These are phyloP conservation scores for Ligdia adustata DNA, from an alignment of 2,888 invertebrate species.

Conservation along the genomic window DNA sequence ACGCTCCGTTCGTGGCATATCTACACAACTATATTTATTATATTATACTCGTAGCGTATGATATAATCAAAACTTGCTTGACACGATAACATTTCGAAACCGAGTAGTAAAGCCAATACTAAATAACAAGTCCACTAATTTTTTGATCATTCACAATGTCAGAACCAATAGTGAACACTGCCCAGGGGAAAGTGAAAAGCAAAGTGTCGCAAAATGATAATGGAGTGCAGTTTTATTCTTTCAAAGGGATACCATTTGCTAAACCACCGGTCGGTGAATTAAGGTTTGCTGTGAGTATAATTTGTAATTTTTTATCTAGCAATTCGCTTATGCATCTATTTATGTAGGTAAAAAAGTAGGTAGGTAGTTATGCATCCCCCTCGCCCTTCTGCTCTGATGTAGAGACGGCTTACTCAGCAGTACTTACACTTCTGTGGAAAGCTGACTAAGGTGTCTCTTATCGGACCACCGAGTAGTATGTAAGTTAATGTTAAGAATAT, in stretches of 20 bases:
- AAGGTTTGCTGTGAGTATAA: constrained; percentile 56
- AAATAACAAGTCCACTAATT: background rate
- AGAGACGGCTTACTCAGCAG: too few species aligned
- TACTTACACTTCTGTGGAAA: too few species aligned
- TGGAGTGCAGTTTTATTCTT: constrained; percentile 58
- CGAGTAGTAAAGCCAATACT: background rate
- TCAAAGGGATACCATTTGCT: constrained; percentile 79
- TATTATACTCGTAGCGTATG: too few species aligned
- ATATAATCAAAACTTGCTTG: constrained; percentile 1
- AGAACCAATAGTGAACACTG: constrained; percentile 54
- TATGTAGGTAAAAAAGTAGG: too few species aligned
- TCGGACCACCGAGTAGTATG: too few species aligned
- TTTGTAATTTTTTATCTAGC: too few species aligned
- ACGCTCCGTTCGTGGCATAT: constrained; percentile 2
- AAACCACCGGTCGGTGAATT: constrained; percentile 72
- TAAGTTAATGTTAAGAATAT: too few species aligned
- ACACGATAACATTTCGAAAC: constrained; percentile 3
- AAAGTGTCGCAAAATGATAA: constrained; percentile 57
- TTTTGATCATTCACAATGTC: constrained; percentile 39
- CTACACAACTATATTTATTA: too few species aligned
- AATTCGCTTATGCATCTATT: too few species aligned
- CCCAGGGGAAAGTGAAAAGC: constrained; percentile 78
- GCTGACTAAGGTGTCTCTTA: too few species aligned
- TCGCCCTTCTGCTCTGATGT: too few species aligned
- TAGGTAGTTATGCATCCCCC: too few species aligned